Percentiles rank a stretch among this genome's conserved stretches.
phyloP scores from a whole-genome alignment of 2,797 vertebrate genomes.

The Scarus forsteni region DNA sequence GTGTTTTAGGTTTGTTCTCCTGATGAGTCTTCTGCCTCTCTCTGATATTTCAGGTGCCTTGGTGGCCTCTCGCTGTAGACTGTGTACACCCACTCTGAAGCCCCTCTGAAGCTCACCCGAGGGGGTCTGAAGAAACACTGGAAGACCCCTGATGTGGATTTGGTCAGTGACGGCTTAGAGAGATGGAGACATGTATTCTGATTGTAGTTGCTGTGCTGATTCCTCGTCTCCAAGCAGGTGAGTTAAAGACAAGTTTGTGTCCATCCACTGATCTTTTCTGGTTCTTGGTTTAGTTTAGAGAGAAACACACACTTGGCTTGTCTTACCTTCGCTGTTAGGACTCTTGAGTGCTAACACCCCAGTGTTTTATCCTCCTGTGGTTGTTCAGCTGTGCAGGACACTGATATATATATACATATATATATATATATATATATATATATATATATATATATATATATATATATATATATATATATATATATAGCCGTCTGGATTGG shows the following conservation, averaged over 20 bases:
- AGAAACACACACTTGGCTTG: too few species aligned
- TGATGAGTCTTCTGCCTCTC: slow-evolving; percentile 43
- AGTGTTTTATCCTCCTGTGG: too few species aligned
- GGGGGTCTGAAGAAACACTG: slow-evolving; percentile 21
- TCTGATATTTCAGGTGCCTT: slow-evolving; percentile 68
- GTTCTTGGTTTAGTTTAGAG: not conserved
- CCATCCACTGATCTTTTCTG: not conserved
- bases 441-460: too few species aligned
- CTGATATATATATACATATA: too few species aligned
- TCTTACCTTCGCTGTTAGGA: too few species aligned
- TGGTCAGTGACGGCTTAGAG: slow-evolving; percentile 34
- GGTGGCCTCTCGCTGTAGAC: slow-evolving; percentile 43
- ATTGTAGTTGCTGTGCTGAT: slow-evolving; percentile 67
- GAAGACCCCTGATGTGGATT: slow-evolving; percentile 30
- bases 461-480: too few species aligned
- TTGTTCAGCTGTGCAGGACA: too few species aligned
- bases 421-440: too few species aligned
- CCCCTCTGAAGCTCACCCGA: slow-evolving; percentile 20
- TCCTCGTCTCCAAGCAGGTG: slow-evolving; percentile 71
- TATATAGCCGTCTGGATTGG: too few species aligned
- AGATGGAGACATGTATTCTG: slow-evolving; percentile 72
- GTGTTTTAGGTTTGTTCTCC: not conserved
- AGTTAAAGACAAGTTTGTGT: slow-evolving; percentile 23
- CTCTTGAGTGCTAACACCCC: too few species aligned
- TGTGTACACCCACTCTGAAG: slow-evolving; percentile 14